phyloP scores from a whole-genome alignment of 1,140 invertebrate species.

The Dinoponera quadriceps region DNA sequence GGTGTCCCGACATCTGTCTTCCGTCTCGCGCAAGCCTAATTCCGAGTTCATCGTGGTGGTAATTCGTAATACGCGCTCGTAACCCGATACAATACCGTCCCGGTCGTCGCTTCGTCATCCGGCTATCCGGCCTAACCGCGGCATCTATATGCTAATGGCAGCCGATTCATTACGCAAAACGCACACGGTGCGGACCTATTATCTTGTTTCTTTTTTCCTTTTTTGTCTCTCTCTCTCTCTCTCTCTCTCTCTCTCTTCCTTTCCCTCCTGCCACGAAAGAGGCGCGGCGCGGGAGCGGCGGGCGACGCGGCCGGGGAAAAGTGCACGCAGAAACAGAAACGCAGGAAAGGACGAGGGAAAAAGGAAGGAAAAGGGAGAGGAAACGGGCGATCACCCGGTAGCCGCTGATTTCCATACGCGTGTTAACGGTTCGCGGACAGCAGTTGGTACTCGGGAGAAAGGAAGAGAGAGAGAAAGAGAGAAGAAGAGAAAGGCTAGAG shows the following conservation, averaged over 20 bases:
- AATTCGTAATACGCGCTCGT: slow-evolving; percentile 41
- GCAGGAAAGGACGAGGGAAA: slow-evolving; percentile 23
- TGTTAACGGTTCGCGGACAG: slow-evolving; percentile 78
- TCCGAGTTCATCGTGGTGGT: slow-evolving; percentile 24
- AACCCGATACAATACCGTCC: slow-evolving; percentile 56
- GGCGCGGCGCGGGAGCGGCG: slow-evolving; percentile 36
- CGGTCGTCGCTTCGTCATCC: slow-evolving; percentile 46
- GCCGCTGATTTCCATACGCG: slow-evolving; percentile 72
- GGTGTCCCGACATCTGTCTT: slow-evolving; percentile 51
- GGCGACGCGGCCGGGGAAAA: slow-evolving; percentile 26
- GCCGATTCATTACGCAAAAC: slow-evolving; percentile 60
- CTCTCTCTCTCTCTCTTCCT: background rate
- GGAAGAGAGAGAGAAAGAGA: background rate
- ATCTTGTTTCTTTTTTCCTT: slow-evolving; percentile 7
- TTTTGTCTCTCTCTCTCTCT: background rate
- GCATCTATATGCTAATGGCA: slow-evolving; percentile 57
- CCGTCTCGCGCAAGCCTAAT: slow-evolving; percentile 41
- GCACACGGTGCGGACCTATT: slow-evolving; percentile 32
- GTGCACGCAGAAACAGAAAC: slow-evolving; percentile 46
- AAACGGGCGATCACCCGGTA: slow-evolving; percentile 48
- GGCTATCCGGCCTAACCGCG: slow-evolving; percentile 51
- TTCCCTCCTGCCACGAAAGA: background rate
- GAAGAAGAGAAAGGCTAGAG: background rate
- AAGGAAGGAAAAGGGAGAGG: slow-evolving; percentile 36
- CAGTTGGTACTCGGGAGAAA: slow-evolving; percentile 79